Percentiles rank a stretch among this genome's conserved stretches.
phyloP scores from a whole-genome alignment of 2,113 vertebrate species.

The Oryctolagus cuniculus region mOryCun1.1 NC_091433.1:36994001-36994500 shows the following conservation, averaged over 20 bases:
- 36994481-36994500: too few relatives aligned
- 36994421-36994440: too few relatives aligned
- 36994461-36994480: too few relatives aligned
- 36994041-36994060: not conserved
- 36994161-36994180: not conserved
- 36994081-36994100: constrained; percentile 14
- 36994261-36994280: not conserved
- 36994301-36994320: too few relatives aligned
- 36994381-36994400: too few relatives aligned
- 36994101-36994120: not conserved
- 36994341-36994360: too few relatives aligned
- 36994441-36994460: too few relatives aligned
- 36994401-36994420: too few relatives aligned
- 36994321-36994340: too few relatives aligned
- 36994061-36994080: constrained; percentile 38
- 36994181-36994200: not conserved
- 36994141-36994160: not conserved
- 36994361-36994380: too few relatives aligned
- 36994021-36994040: not conserved
- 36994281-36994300: too few relatives aligned
- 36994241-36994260: not conserved
- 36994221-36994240: not conserved
- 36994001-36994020: not conserved
- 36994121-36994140: not conserved
- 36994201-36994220: not conserved